A percentile compares a stretch with the other conserved stretches of the same genome.
phyloP scores from a whole-genome alignment of 1,140 invertebrate species.

The Armadillidium nasatum region DNA sequence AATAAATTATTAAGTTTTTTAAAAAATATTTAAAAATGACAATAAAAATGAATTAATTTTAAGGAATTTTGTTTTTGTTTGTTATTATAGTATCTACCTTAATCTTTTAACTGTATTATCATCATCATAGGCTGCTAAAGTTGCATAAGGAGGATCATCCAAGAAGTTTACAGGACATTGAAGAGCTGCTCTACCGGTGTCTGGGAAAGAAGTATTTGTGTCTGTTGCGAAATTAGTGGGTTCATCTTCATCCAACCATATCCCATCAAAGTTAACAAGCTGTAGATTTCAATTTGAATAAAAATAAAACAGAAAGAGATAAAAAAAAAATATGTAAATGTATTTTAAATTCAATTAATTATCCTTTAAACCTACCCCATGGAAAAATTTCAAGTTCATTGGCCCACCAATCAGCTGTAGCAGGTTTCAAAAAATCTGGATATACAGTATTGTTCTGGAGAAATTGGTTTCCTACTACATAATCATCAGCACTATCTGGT shows the following conservation, averaged over 20 bases:
- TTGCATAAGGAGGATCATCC: conserved; percentile 48
- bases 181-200: conserved; percentile 45
- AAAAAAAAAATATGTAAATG: background rate
- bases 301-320: background rate
- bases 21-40: too few relatives aligned
- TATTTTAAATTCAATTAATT: background rate
- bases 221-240: conserved; percentile 51
- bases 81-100: background rate
- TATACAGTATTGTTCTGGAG: conserved; percentile 41
- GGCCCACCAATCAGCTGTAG: conserved; percentile 43
- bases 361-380: conserved; percentile 20
- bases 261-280: conserved; percentile 28
- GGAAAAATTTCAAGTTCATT: conserved; percentile 38
- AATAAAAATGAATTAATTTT: too few relatives aligned
- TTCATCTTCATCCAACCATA: conserved; percentile 47
- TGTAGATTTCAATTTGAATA: background rate
- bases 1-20: background rate
- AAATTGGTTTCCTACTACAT: conserved; percentile 41
- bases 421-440: conserved; percentile 43
- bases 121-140: conserved; percentile 10
- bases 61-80: too few relatives aligned
- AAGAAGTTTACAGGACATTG: conserved; percentile 46
- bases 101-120: background rate
- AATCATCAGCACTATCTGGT: conserved; percentile 26
- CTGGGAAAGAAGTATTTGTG: conserved; percentile 49